phyloP scores from a whole-genome alignment of 35 echinoderm and acorn worm genomes.

The Hemicentrotus pulcherrimus region DNA sequence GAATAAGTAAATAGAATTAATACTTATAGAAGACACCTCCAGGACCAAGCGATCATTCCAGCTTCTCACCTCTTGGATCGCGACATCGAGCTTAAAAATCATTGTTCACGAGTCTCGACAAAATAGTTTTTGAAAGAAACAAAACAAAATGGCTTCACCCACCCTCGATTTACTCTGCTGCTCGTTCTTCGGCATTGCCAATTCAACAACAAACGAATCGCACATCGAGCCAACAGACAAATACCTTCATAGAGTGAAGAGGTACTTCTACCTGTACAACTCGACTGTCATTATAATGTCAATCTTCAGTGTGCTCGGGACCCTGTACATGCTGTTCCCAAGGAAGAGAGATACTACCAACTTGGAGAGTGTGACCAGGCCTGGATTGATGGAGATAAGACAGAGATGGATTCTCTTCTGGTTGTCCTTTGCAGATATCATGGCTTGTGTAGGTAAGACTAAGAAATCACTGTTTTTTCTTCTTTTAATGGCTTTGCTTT shows the following conservation, averaged over 20 bases:
- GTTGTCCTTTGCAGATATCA: slow-evolving; percentile 60
- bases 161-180: slow-evolving; percentile 56
- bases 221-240: background rate
- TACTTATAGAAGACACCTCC: background rate
- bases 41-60: background rate
- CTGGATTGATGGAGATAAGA: slow-evolving; percentile 22
- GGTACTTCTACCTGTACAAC: background rate
- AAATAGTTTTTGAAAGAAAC: background rate
- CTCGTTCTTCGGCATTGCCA: background rate
- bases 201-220: background rate
- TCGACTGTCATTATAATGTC: background rate
- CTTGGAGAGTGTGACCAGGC: background rate
- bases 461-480: background rate
- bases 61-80: background rate
- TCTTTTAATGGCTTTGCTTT: background rate
- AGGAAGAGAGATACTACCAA: background rate
- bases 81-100: background rate
- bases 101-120: background rate
- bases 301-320: background rate
- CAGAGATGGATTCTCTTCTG: slow-evolving; percentile 66
- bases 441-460: slow-evolving; percentile 62
- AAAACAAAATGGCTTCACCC: slow-evolving; percentile 53
- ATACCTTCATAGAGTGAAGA: background rate
- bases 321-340: background rate
- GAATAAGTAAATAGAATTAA: background rate